These are phyloP conservation scores for Schizopygopsis malacanthus DNA, from an alignment of 2,797 vertebrate species.

Conservation along the genomic window DNA sequence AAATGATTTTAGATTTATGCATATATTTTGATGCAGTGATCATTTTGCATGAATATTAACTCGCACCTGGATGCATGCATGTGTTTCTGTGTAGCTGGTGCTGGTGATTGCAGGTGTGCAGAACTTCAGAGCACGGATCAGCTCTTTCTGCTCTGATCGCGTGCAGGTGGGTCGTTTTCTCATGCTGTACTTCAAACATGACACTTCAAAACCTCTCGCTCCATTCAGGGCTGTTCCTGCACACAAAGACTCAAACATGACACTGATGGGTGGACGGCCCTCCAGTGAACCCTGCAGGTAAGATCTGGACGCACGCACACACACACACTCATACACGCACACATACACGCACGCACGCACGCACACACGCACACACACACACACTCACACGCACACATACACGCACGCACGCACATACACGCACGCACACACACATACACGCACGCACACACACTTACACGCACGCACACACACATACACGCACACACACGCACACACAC, in stretches of 20 bases:
- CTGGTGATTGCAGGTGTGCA: constrained; percentile 33
- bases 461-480: too few species aligned
- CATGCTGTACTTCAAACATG: constrained; percentile 55
- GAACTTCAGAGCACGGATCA: constrained; percentile 25
- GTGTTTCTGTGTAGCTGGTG: not conserved
- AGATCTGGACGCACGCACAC: not conserved
- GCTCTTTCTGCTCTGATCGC: constrained; percentile 47
- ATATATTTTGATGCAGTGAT: too few species aligned
- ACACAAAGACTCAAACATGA: constrained; percentile 42
- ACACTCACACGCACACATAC: not conserved
- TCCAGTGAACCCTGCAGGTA: constrained; percentile 21
- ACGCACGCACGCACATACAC: too few species aligned
- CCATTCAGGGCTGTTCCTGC: constrained; percentile 34
- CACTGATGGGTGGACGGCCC: constrained; percentile 2
- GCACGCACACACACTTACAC: too few species aligned
- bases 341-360: not conserved
- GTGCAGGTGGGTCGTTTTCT: constrained; percentile 54
- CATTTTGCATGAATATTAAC: too few species aligned
- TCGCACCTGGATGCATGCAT: not conserved
- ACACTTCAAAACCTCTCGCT: constrained; percentile 56
- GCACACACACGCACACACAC: too few species aligned
- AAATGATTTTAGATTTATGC: too few species aligned
- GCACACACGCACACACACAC: not conserved
- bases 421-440: too few species aligned
- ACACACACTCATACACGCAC: not conserved